Conservation (phyloP, 1,140 invertebrate species). For the Formica selysi region DNA sequence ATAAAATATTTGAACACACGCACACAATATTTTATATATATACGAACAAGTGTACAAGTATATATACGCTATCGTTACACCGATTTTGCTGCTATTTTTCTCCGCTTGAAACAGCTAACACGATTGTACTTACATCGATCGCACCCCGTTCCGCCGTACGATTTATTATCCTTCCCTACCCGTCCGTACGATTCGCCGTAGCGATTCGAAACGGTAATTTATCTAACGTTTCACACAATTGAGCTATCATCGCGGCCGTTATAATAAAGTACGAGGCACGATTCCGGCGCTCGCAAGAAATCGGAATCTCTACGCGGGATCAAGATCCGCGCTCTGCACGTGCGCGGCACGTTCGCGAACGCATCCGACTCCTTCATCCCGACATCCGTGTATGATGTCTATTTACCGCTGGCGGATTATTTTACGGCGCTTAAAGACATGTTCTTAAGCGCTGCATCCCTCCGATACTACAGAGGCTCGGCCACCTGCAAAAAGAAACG, state of each 20-base stretch:
- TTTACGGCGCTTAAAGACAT: constrained; percentile 58
- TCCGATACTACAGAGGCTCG: neutral
- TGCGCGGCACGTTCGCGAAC: constrained; percentile 24
- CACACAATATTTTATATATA: neutral
- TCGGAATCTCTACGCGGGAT: constrained; percentile 38
- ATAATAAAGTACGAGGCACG: constrained; percentile 43
- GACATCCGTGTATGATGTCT: neutral
- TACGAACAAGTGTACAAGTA: neutral
- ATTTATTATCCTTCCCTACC: constrained; percentile 47
- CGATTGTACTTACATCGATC: constrained; percentile 53
- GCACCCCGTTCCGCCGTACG: constrained; percentile 11
- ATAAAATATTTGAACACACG: neutral
- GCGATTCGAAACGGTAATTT: constrained; percentile 58
- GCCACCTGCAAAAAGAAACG: constrained; percentile 52
- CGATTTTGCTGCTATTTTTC: constrained; percentile 1
- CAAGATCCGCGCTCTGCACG: constrained; percentile 26
- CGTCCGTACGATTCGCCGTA: constrained; percentile 27
- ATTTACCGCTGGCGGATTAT: constrained; percentile 14
- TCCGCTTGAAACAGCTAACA: constrained; percentile 7
- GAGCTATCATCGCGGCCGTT: constrained; percentile 61
- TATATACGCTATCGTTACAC: neutral
- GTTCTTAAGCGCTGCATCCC: neutral
- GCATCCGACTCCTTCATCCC: neutral
- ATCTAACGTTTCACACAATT: constrained; percentile 64
- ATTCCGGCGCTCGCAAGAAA: constrained; percentile 43